Evolutionary conservation across 1,140 invertebrate species (phyloP).

Genomic region (Ganaspis sp.): DNA sequence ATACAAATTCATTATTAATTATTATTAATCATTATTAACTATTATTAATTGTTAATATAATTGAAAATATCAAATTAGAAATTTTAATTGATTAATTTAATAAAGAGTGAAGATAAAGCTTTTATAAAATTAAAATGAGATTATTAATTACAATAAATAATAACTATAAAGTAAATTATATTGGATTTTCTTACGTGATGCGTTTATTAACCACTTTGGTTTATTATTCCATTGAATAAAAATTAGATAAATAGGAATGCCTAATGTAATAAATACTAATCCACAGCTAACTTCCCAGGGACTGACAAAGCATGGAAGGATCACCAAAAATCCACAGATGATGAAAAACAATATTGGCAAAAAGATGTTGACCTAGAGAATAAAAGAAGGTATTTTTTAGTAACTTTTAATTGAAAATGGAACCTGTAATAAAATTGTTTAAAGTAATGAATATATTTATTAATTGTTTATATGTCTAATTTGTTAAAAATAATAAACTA

Average conservation of each 20-base stretch:
- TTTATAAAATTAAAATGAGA: neutral
- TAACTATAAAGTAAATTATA: no score
- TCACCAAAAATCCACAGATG: constrained; percentile 88
- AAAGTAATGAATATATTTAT: no score
- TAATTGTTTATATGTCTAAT: no score
- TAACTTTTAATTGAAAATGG: constrained; percentile 20
- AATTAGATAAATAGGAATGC: constrained; percentile 92
- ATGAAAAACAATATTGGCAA: constrained; percentile 90
- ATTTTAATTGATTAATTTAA: constrained; percentile 30
- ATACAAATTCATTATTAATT: no score
- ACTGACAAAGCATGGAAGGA: constrained; percentile 85
- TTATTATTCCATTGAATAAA: constrained; percentile 93
- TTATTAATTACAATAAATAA: no score
- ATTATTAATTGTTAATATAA: no score
- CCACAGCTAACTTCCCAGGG: constrained; percentile 91
- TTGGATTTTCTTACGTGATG: constrained; percentile 49
- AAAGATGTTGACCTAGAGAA: constrained; percentile 78
- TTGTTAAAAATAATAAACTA: neutral
- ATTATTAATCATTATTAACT: no score
- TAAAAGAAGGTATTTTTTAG: constrained; percentile 15
- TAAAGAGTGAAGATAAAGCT: constrained; percentile 32
- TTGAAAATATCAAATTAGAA: constrained; percentile 37
- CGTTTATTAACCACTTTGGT: constrained; percentile 72
- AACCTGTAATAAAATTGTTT: no score
- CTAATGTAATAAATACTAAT: constrained; percentile 87